These are phyloP conservation scores for Ceyx cyanopectus DNA, from an alignment of 2,113 vertebrate genomes.

Conservation along the genomic window DNA sequence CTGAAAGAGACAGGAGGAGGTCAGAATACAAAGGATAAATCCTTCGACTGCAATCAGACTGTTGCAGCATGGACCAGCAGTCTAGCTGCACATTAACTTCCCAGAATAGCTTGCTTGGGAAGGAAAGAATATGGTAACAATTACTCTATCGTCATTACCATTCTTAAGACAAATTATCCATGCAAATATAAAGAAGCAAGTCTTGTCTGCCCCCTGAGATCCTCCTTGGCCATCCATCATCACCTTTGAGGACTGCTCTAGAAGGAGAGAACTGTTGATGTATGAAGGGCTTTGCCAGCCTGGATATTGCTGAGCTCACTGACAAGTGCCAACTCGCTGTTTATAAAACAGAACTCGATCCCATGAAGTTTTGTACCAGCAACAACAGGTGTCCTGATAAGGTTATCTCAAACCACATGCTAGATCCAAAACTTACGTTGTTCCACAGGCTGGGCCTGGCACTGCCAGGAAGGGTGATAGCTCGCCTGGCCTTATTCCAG, in stretches of 20 bases:
- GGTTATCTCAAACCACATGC: background rate
- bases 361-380: background rate
- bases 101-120: background rate
- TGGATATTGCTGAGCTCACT: background rate
- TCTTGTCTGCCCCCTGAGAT: background rate
- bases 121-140: background rate
- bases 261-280: background rate
- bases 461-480: background rate
- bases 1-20: background rate
- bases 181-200: background rate
- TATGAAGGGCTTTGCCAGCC: background rate
- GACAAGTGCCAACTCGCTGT: background rate
- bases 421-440: background rate
- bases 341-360: background rate
- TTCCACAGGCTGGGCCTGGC: background rate
- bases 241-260: background rate
- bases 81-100: background rate
- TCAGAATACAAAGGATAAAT: conserved; percentile 20
- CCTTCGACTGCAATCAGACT: background rate
- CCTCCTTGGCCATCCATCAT: background rate
- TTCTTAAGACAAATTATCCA: background rate
- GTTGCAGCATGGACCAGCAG: background rate
- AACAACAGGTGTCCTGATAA: background rate
- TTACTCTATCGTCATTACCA: background rate
- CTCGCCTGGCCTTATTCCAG: background rate